Percentiles rank a stretch among this genome's conserved stretches.
These are phyloP conservation scores for Mormyrops attenuatus DNA, from an alignment of 2,797 vertebrate genomes.

Conservation along the genomic window DNA sequence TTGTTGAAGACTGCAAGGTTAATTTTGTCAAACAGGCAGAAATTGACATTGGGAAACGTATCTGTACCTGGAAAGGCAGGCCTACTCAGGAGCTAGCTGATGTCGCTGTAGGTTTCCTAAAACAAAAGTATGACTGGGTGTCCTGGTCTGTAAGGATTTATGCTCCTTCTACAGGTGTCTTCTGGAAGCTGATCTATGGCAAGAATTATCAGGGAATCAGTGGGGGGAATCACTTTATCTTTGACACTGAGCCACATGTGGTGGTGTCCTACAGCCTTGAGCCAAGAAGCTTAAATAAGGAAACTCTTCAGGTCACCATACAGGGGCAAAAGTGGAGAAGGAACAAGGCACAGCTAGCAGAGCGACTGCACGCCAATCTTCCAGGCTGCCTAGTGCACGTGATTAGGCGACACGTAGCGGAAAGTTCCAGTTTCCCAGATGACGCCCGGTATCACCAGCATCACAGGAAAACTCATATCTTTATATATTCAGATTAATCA, in stretches of 20 bases:
- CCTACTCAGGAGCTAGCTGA: slow-evolving; percentile 57
- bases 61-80: slow-evolving; percentile 44
- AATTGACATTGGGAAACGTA: slow-evolving; percentile 48
- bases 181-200: slow-evolving; percentile 33
- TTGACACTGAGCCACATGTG: slow-evolving; percentile 53
- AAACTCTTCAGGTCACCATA: slow-evolving; percentile 32
- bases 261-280: slow-evolving; percentile 66
- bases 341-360: slow-evolving; percentile 48
- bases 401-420: slow-evolving; percentile 50
- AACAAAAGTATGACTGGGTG: slow-evolving; percentile 69
- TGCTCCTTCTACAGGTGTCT: slow-evolving; percentile 40
- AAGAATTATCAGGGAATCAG: slow-evolving; percentile 43
- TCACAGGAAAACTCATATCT: not conserved
- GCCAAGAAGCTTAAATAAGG: slow-evolving; percentile 47
- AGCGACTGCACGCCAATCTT: slow-evolving; percentile 51
- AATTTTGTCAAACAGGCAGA: slow-evolving; percentile 33
- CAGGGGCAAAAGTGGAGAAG: slow-evolving; percentile 41
- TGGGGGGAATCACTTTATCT: not conserved
- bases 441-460: slow-evolving; percentile 29
- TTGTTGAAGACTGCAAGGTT: slow-evolving; percentile 22
- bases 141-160: slow-evolving; percentile 66
- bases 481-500: slow-evolving; percentile 14
- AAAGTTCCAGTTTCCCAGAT: slow-evolving; percentile 54
- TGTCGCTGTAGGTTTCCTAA: slow-evolving; percentile 48
- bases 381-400: slow-evolving; percentile 57